A percentile compares a stretch with the other conserved stretches of the same genome.
These are phyloP conservation scores for Podarcis muralis DNA, from an alignment of 2,113 vertebrate genomes.

Conservation along the genomic window DNA sequence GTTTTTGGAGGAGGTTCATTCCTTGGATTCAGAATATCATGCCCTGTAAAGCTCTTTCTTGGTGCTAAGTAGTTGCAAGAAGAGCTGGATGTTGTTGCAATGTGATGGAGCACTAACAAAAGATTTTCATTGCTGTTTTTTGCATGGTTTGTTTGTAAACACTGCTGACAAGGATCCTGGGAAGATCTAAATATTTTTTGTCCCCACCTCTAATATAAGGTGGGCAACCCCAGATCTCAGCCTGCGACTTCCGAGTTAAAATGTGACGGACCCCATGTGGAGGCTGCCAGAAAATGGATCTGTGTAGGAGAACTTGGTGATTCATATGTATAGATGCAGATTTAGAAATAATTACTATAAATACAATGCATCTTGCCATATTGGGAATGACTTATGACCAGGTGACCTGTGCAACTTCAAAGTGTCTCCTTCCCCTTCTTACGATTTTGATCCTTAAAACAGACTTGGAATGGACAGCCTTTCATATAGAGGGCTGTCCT, in stretches of 20 bases:
- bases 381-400: not conserved
- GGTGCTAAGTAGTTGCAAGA: not conserved
- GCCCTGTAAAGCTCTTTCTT: not conserved
- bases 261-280: not conserved
- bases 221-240: not conserved
- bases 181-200: not conserved
- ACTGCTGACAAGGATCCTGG: not conserved
- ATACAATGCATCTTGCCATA: not conserved
- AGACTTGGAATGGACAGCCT: not conserved
- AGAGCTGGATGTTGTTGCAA: not conserved
- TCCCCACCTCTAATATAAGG: not conserved
- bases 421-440: too few relatives aligned
- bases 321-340: not conserved
- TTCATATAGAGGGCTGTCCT: not conserved
- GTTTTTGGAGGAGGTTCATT: not conserved
- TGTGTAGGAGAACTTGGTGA: not conserved
- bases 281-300: not conserved
- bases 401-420: not conserved
- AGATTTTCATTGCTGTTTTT: not conserved
- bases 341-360: not conserved
- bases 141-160: not conserved
- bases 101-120: not conserved
- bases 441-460: too few relatives aligned
- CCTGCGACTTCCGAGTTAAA: not conserved
- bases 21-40: not conserved